Evolutionary conservation across 1,140 invertebrate genomes (phyloP).

Genomic region (Scylla paramamosain): DNA sequence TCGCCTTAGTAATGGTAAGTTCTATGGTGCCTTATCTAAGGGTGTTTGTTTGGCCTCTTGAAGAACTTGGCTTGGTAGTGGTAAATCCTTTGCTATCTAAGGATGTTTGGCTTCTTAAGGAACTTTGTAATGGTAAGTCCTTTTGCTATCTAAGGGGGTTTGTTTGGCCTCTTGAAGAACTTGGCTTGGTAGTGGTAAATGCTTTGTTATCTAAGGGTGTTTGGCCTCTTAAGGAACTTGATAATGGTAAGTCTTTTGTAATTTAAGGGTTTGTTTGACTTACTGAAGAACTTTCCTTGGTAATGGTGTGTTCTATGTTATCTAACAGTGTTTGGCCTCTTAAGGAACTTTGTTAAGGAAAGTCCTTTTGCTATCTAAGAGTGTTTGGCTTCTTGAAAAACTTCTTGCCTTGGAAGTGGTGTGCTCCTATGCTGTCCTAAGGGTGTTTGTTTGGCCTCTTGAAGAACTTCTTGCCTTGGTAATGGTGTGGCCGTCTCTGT

Average conservation of each 20-base stretch:
- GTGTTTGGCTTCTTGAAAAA: conserved; percentile 26
- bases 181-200: conserved; percentile 36
- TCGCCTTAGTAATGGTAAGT: no score
- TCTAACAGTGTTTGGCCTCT: conserved; percentile 43
- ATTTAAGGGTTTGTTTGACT: neutral
- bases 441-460: conserved; percentile 34
- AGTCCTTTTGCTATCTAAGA: no score
- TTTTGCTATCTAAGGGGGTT: neutral
- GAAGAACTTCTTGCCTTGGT: conserved; percentile 17
- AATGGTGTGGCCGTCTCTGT: neutral
- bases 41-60: conserved; percentile 35
- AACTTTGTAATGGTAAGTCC: no score
- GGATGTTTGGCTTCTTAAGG: no score
- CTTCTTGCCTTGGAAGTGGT: conserved; percentile 33
- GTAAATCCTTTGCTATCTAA: neutral
- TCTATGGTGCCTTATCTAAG: no score
- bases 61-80: conserved; percentile 26
- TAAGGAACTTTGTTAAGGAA: conserved; percentile 22
- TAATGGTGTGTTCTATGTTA: conserved; percentile 18
- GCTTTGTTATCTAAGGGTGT: no score
- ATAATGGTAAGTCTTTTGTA: no score
- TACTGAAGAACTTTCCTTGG: conserved; percentile 24
- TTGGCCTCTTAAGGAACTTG: no score
- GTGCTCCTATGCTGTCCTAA: no score
- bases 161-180: conserved; percentile 30